Conservation (phyloP, 2,888 invertebrate genomes). For the Aleiodes alternator region DNA sequence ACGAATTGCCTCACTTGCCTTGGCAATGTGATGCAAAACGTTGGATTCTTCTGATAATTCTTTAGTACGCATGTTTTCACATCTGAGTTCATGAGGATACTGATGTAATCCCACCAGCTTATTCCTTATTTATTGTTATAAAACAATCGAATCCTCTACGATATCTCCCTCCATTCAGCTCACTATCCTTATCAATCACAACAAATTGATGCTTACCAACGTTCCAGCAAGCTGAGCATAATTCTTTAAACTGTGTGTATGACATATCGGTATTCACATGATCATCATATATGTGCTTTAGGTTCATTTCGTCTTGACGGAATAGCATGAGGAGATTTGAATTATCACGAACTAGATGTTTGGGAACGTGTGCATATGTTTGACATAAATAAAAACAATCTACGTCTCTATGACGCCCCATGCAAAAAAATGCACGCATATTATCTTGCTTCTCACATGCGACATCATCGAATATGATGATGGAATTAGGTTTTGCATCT, state of each 20-base stretch:
- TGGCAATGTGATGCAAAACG: not conserved
- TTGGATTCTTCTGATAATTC: not conserved
- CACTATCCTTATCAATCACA: not conserved
- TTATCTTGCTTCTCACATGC: too few species aligned
- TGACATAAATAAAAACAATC: conserved; percentile 58
- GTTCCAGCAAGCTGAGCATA: conserved; percentile 57
- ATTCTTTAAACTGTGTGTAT: conserved; percentile 53
- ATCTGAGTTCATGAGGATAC: too few species aligned
- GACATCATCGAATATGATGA: too few species aligned
- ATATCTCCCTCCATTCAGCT: conserved; percentile 51
- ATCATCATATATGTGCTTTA: conserved; percentile 56
- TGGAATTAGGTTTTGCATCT: too few species aligned
- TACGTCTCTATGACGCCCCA: conserved; percentile 31
- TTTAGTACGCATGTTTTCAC: not conserved
- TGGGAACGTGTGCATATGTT: conserved; percentile 56
- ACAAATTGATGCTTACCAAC: not conserved
- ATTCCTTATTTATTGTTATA: too few species aligned
- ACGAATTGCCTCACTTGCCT: not conserved
- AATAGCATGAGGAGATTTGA: conserved; percentile 57
- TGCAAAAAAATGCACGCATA: too few species aligned
- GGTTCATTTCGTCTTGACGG: conserved; percentile 57
- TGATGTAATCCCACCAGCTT: too few species aligned
- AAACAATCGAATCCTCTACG: conserved; percentile 53
- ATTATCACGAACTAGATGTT: conserved; percentile 58
- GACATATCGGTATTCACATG: conserved; percentile 57